These are phyloP conservation scores for Horisme vitalbata DNA, from an alignment of 2,888 invertebrate species.

Conservation along the genomic window DNA sequence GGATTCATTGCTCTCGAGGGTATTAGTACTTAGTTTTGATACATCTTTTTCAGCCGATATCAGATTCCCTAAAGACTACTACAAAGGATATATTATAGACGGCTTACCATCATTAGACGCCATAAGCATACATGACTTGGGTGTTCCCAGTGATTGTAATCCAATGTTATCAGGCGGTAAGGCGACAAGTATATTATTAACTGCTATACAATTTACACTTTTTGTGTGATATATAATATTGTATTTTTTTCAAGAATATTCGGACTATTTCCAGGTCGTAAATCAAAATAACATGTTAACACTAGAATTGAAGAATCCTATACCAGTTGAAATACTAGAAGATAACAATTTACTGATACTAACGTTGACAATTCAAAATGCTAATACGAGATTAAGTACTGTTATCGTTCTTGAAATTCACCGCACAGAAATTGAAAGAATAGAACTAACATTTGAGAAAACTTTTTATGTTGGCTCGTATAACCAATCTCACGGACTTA, in stretches of 20 bases:
- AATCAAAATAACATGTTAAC: slow-evolving; percentile 30
- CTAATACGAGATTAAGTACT: slow-evolving; percentile 21
- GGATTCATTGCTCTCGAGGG: too few relatives aligned
- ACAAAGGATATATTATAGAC: slow-evolving; percentile 37
- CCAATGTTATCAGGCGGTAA: slow-evolving; percentile 42
- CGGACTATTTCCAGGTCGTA: slow-evolving; percentile 38
- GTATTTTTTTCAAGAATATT: slow-evolving; percentile 42
- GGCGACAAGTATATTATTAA: not conserved
- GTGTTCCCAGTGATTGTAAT: slow-evolving; percentile 22
- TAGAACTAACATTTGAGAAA: slow-evolving; percentile 20
- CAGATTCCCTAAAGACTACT: slow-evolving; percentile 36
- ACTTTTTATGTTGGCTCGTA: slow-evolving; percentile 29
- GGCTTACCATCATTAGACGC: slow-evolving; percentile 25
- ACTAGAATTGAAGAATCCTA: slow-evolving; percentile 24
- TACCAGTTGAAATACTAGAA: slow-evolving; percentile 31
- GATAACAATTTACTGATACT: slow-evolving; percentile 37
- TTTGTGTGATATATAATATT: not conserved
- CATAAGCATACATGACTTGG: slow-evolving; percentile 35
- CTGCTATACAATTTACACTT: slow-evolving; percentile 1
- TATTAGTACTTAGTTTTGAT: too few relatives aligned
- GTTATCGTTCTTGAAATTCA: slow-evolving; percentile 24
- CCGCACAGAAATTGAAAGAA: not conserved
- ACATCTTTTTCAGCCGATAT: slow-evolving; percentile 20
- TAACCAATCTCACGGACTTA: slow-evolving; percentile 15
- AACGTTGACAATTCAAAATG: slow-evolving; percentile 32